phyloP scores from a whole-genome alignment of 2,113 vertebrate genomes.

The Toxostoma redivivum region DNA sequence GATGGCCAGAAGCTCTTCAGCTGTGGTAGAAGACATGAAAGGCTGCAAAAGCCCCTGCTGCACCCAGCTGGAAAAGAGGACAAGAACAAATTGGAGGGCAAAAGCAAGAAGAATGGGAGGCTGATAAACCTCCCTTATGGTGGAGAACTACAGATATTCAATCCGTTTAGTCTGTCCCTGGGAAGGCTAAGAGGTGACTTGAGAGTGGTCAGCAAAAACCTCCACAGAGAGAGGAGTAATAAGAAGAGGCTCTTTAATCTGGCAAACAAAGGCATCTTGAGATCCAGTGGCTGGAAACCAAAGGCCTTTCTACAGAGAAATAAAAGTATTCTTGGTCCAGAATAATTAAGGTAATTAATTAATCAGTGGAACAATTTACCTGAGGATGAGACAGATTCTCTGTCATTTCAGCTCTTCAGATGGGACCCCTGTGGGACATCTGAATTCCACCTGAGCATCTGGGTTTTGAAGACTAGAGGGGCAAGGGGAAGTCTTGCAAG shows the following conservation, averaged over 20 bases:
- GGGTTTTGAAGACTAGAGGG: neutral
- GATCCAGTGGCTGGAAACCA: neutral
- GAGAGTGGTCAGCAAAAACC: neutral
- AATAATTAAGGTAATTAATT: neutral
- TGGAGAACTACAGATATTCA: neutral
- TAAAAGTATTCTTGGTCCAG: neutral
- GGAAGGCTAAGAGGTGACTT: neutral
- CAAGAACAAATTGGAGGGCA: neutral
- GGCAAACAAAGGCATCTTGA: neutral
- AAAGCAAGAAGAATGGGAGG: neutral
- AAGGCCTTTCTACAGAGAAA: neutral
- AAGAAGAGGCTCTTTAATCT: neutral
- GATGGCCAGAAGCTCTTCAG: neutral
- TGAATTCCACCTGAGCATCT: neutral
- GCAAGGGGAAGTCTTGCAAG: neutral
- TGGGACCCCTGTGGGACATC: neutral
- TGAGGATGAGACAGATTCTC: neutral
- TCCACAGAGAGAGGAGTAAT: neutral
- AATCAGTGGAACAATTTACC: neutral
- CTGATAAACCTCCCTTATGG: neutral
- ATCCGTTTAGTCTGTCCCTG: neutral
- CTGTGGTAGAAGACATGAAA: neutral
- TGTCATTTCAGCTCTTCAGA: neutral
- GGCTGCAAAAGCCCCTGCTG: neutral
- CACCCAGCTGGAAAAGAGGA: neutral